A percentile compares a stretch with the other conserved stretches of the same genome.
Evolutionary conservation across 2,113 vertebrate genomes (phyloP).

Genomic region (Cyprinodon brontotheroides): DNA sequence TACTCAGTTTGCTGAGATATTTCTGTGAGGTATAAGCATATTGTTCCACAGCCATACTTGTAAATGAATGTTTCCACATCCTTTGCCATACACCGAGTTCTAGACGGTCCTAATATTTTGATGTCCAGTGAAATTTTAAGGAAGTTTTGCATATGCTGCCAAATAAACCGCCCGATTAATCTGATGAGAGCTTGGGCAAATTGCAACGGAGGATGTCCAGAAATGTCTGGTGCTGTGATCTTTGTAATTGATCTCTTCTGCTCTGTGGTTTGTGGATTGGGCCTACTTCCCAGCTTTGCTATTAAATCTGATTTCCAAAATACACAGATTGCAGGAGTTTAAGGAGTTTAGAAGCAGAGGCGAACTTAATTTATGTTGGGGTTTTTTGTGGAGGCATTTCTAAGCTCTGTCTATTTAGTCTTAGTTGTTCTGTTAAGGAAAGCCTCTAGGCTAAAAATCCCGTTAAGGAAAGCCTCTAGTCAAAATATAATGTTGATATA

Average conservation of each 20-base stretch:
- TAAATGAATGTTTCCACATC: background rate
- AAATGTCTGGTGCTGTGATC: background rate
- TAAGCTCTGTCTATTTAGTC: background rate
- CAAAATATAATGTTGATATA: background rate
- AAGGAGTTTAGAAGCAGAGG: background rate
- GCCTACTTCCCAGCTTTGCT: background rate
- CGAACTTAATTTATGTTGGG: background rate
- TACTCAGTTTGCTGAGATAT: background rate
- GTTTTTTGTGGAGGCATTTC: background rate
- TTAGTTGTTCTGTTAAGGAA: background rate
- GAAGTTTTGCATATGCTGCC: background rate
- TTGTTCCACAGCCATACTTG: background rate
- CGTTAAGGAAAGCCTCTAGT: too few relatives aligned
- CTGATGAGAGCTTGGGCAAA: background rate
- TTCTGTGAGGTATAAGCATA: background rate
- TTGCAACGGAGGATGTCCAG: background rate
- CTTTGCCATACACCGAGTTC: background rate
- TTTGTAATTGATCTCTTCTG: background rate
- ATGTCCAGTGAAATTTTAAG: background rate
- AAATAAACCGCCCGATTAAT: background rate
- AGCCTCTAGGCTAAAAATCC: background rate
- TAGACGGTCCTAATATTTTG: background rate
- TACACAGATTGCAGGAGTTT: background rate
- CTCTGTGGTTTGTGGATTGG: background rate
- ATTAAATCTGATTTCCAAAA: background rate